A percentile compares a stretch with the other conserved stretches of the same genome.
Evolutionary conservation across 2,113 vertebrate genomes (phyloP).

Genomic region (Carlito syrichta): DNA sequence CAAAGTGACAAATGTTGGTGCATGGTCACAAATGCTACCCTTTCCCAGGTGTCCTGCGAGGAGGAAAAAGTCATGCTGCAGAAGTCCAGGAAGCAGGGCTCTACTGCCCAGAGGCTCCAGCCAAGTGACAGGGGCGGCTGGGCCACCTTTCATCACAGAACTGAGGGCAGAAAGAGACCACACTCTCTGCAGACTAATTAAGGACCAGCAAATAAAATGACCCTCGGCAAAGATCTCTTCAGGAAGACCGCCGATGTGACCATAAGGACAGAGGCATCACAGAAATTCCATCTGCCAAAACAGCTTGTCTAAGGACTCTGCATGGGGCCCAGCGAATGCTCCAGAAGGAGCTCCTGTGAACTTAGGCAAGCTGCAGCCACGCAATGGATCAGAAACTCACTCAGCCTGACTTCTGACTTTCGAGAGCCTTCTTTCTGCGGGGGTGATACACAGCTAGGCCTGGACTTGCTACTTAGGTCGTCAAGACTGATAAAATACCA

Average conservation of each 20-base stretch:
- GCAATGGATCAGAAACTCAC: neutral
- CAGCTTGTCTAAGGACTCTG: neutral
- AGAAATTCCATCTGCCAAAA: accelerated
- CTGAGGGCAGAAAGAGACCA: neutral
- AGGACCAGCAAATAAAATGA: neutral
- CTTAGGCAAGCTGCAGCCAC: neutral
- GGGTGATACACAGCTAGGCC: neutral
- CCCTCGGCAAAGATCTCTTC: neutral
- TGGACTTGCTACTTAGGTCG: neutral
- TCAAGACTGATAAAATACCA: no score
- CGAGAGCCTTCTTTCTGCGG: neutral
- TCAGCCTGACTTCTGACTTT: neutral
- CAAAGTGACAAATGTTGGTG: neutral
- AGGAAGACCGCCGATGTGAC: neutral
- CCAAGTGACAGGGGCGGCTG: no score
- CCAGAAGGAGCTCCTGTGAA: neutral
- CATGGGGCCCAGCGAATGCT: neutral
- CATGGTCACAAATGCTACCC: neutral
- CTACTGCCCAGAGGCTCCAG: neutral
- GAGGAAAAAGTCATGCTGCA: neutral
- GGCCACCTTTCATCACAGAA: neutral
- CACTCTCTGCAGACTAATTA: neutral
- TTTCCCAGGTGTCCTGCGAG: neutral
- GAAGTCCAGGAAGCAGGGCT: neutral
- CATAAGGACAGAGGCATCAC: accelerated